Base-by-base conservation (phyloP, 2,888 invertebrate genomes). In the Phragmatobia fuliginosa region DNA sequence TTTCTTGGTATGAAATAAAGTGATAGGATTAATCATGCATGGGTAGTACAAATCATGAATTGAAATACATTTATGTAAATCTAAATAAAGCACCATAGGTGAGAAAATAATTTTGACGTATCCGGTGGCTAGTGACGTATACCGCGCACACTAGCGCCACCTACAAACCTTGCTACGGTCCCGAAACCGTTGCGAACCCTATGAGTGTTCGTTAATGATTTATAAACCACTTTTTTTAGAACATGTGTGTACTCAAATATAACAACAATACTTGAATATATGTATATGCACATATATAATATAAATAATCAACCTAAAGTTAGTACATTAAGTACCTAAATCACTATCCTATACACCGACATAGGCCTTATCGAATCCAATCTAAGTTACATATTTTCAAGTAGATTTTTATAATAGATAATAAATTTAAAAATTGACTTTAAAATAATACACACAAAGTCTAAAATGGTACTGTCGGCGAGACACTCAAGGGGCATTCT, bases 111-210 rank as follows among this genome's bases (percentile, higher is more conserved):
- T 21, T 52, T 52, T 63, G 45, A 67, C 64, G 67, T 49, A 36
- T 31, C 18, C 33, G 45, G 16, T 61, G 62, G 25, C 71, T 63
- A 66, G 59, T 32, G 73, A 45, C 74, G 74, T 66, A 74, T 67
- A 21, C 18, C 7, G 66, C 70, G 77, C 74, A 77, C 81, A 81
- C 70, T 52, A 59, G 76, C 82, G 74, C 80, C 79, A 74, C 73
- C 79, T 77, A 77, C 74, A 62, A 68, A 73, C 69, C 61, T 36
- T 70, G 63, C 80, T 71, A 52, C 71, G 66, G 82, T 79, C 82
- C 71, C 82, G 72, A 81, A 79, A 79, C 80, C 77, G 59, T 71
- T 77, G 82, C 80, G 69, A 65, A 67, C 80, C 81, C 81, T 76
- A 72, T 70, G 74, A 79, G 81, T 74, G 79, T 74, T 73, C 72